Evolutionary conservation across 2,797 vertebrate genomes (phyloP).

Genomic region (Coranthus polyacanthus): DNA sequence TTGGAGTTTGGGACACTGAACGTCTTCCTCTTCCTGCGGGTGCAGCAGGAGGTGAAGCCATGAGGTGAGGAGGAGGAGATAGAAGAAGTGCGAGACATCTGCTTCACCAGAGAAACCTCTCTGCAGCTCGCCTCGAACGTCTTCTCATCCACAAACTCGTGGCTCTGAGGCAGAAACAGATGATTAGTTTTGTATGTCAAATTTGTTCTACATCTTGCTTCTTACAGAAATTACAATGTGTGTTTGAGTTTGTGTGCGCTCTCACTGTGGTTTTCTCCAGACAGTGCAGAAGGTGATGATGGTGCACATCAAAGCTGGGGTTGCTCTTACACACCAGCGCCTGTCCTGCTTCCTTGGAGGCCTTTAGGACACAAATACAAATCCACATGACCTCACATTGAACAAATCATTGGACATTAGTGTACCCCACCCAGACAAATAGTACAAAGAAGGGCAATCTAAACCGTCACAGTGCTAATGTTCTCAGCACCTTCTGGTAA

Average conservation of each 20-base stretch:
- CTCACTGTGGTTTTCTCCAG: constrained; percentile 98
- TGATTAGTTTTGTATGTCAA: neutral
- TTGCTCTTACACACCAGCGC: constrained; percentile 90
- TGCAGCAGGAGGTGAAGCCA: constrained; percentile 90
- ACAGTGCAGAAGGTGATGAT: constrained; percentile 95
- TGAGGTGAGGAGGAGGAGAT: constrained; percentile 86
- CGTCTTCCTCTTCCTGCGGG: constrained; percentile 89
- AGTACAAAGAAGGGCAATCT: neutral
- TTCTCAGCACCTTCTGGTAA: constrained; percentile 46
- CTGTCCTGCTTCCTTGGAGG: constrained; percentile 90
- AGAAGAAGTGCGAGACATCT: constrained; percentile 89
- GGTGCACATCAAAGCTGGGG: constrained; percentile 91
- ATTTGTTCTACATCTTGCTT: neutral
- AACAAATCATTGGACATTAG: neutral
- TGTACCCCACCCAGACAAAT: neutral
- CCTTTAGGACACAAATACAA: constrained; percentile 82
- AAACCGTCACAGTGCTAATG: constrained; percentile 11
- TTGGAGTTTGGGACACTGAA: constrained; percentile 90
- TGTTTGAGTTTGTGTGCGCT: neutral
- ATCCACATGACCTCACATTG: constrained; percentile 27
- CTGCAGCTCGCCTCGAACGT: constrained; percentile 88
- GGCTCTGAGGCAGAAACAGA: constrained; percentile 85
- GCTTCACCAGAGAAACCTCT: constrained; percentile 89
- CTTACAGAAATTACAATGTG: neutral
- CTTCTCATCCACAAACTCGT: constrained; percentile 95